These are phyloP conservation scores for Cliona cf. orientalis DNA, from an alignment of 37 sponge, comb jelly and placozoan genomes.

Conservation along the genomic window DNA sequence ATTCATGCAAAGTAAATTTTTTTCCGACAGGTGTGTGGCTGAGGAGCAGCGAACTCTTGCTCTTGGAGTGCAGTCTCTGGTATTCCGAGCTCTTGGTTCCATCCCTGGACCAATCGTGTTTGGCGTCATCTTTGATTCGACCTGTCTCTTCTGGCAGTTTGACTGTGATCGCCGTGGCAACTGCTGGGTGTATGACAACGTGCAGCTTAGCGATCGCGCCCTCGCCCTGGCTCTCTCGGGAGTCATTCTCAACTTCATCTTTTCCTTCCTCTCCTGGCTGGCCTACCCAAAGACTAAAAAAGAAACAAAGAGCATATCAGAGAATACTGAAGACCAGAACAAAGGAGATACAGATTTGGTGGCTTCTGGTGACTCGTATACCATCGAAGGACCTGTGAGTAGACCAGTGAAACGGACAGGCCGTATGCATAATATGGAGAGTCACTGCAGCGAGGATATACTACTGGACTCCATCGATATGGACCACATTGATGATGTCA, in stretches of 20 bases:
- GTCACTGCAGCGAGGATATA: not conserved
- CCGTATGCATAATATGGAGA: not conserved
- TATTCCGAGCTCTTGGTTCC: constrained; percentile 61
- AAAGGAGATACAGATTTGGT: not conserved
- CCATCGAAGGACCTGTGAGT: not conserved
- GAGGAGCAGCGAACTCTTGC: constrained; percentile 80
- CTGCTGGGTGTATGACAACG: constrained; percentile 79
- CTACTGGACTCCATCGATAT: no score
- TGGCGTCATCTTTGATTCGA: constrained; percentile 73
- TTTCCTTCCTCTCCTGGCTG: constrained; percentile 19
- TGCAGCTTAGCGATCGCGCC: constrained; percentile 39
- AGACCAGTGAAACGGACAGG: not conserved
- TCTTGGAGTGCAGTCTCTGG: constrained; percentile 67
- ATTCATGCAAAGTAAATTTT: no score
- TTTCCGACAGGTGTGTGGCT: constrained; percentile 62
- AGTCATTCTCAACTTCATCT: not conserved
- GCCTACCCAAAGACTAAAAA: constrained; percentile 26
- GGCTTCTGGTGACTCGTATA: not conserved
- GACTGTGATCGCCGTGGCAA: constrained; percentile 66
- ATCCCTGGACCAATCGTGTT: constrained; percentile 82
- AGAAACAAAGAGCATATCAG: not conserved
- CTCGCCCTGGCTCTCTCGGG: constrained; percentile 6
- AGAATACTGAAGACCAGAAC: not conserved
- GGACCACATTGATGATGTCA: no score
- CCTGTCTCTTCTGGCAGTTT: constrained; percentile 61